phyloP scores from a whole-genome alignment of 2,888 invertebrate species.

The Temnothorax rugatulus region DNA sequence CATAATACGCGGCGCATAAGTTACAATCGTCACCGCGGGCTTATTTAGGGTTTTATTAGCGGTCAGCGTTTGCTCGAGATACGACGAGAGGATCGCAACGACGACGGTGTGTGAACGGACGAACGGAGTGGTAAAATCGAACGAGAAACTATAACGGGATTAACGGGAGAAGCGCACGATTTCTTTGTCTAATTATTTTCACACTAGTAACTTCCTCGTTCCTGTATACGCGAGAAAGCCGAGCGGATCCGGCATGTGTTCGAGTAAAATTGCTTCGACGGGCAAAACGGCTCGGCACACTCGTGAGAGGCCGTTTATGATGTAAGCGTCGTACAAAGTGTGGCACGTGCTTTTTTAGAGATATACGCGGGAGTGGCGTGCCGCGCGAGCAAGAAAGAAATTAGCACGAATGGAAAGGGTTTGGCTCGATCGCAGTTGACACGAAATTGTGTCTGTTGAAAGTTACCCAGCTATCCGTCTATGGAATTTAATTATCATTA shows the following conservation, averaged over 20 bases:
- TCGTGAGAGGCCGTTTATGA: constrained; percentile 53
- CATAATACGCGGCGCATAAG: constrained; percentile 6
- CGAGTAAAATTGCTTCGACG: constrained; percentile 57
- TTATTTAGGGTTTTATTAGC: constrained; percentile 46
- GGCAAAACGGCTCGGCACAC: constrained; percentile 48
- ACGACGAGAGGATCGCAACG: background rate
- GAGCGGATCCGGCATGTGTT: constrained; percentile 46
- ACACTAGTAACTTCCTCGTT: constrained; percentile 47
- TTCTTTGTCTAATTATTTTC: constrained; percentile 69
- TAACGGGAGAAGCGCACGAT: constrained; percentile 37
- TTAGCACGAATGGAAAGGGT: constrained; percentile 12
- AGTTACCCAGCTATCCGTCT: background rate
- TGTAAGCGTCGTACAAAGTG: constrained; percentile 57
- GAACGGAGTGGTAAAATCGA: constrained; percentile 17
- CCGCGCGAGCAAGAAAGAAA: background rate
- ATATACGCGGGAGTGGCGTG: constrained; percentile 35
- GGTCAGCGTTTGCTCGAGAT: constrained; percentile 21
- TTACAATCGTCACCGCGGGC: background rate
- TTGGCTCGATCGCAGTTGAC: constrained; percentile 53
- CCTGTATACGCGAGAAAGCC: constrained; percentile 61
- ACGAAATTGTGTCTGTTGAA: background rate
- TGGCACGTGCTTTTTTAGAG: constrained; percentile 63
- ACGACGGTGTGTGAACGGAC: constrained; percentile 3
- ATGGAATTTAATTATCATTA: background rate
- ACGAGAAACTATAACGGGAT: constrained; percentile 37